Base-by-base conservation (phyloP, 2,797 vertebrate species). In the Triplophysa yarkandensis region DNA sequence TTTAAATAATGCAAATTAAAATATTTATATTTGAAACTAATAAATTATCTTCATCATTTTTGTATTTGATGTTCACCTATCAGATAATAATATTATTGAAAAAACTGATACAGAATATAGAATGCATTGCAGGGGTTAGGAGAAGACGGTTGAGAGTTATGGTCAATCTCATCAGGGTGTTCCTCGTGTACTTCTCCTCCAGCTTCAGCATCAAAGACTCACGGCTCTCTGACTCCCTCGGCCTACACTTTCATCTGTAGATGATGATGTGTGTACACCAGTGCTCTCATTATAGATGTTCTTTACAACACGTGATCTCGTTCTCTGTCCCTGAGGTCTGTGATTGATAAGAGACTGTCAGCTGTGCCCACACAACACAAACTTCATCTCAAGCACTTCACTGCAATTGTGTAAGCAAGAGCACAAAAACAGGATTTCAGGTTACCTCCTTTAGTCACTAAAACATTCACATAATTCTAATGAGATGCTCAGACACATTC, bases 401-500 rank as follows among this genome's bases (percentile, higher is more conserved):
- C 4, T 39, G 36, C 36, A 39, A 13, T 43, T 43, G 14, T 17
- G 17, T 1, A 43, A 43, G n/a, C n/a, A n/a, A n/a, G n/a, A n/a
- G n/a, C n/a, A n/a, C n/a, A n/a, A n/a, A n/a, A n/a, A n/a, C n/a
- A n/a, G n/a, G n/a, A n/a, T n/a, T n/a, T n/a, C n/a, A n/a, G n/a
- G n/a, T n/a, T n/a, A n/a, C n/a, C n/a, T n/a, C n/a, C n/a, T n/a
- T n/a, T n/a, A n/a, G n/a, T n/a, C n/a, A n/a, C n/a, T n/a, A n/a
- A n/a, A n/a, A n/a, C n/a, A n/a, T n/a, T n/a, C n/a, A n/a, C n/a
- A 71, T 68, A 74, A 61, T 62, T 50, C 62, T 77, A 65, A 70
- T 50, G 71, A 79, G 50, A 43, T n/a, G 46, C 72, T 28, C 32
- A 39, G 60, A 52, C 68, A 50, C 76, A 50, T 81, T 71, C 30